Evolutionary conservation across 2,797 vertebrate species (phyloP).

Genomic region (Tolypeutes matacus): DNA sequence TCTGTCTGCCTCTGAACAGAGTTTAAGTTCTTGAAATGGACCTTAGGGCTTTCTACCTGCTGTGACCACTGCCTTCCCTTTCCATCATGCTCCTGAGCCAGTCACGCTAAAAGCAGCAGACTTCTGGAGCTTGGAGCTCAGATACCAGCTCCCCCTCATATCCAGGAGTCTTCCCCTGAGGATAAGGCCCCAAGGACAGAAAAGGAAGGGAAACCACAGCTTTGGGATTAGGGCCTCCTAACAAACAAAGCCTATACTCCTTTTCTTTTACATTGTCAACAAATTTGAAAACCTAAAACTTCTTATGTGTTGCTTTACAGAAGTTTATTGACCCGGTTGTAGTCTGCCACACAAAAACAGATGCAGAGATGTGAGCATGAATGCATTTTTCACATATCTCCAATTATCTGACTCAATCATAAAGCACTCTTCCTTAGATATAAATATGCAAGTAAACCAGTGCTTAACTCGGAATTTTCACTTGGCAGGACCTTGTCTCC

Average conservation of each 20-base stretch:
- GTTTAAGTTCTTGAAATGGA: neutral
- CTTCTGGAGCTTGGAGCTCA: neutral
- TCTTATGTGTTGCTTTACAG: neutral
- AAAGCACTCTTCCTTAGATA: neutral
- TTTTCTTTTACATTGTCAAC: neutral
- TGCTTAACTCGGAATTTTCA: neutral
- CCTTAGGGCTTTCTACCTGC: neutral
- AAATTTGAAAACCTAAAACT: neutral
- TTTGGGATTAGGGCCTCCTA: neutral
- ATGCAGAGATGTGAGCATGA: neutral
- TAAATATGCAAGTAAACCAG: neutral
- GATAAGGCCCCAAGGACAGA: neutral
- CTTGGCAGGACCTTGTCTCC: neutral
- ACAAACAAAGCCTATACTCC: neutral
- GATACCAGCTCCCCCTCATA: neutral
- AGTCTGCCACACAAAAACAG: constrained; percentile 1
- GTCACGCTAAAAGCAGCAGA: neutral
- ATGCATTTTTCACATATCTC: neutral
- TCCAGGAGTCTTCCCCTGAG: neutral
- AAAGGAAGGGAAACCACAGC: neutral
- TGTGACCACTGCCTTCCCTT: neutral
- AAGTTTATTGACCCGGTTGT: neutral
- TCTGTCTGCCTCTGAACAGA: neutral
- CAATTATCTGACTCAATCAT: neutral
- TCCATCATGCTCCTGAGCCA: neutral